These are phyloP conservation scores for Embidobia sp. DNA, from an alignment of 2,888 invertebrate species.

Conservation along the genomic window DNA sequence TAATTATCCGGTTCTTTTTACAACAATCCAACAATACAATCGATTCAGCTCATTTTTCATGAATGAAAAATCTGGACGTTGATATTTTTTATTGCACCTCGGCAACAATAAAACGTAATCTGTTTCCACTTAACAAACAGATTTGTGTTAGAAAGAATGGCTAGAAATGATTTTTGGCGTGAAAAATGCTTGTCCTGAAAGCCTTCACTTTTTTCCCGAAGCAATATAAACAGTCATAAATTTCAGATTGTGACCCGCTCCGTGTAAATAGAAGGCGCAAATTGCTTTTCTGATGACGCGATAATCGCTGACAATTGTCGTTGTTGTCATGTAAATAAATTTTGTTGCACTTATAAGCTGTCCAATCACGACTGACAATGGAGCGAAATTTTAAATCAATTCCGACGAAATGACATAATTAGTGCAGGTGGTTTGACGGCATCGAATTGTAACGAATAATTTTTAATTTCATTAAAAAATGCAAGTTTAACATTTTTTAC, in stretches of 20 bases:
- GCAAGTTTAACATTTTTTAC: too few species aligned
- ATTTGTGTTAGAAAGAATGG: slow-evolving; percentile 1
- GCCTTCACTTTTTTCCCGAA: too few species aligned
- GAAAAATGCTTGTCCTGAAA: slow-evolving; percentile 9
- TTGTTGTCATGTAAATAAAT: slow-evolving; percentile 1
- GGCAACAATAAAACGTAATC: background rate
- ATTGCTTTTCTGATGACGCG: slow-evolving; percentile 11
- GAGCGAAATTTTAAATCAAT: background rate
- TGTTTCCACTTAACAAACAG: slow-evolving; percentile 9
- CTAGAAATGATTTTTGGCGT: background rate
- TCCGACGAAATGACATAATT: background rate
- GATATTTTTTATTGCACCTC: too few species aligned
- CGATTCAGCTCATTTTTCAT: too few species aligned
- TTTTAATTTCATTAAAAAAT: too few species aligned
- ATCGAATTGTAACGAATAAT: too few species aligned
- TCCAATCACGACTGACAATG: too few species aligned
- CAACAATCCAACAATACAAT: too few species aligned
- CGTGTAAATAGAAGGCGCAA: slow-evolving; percentile 1
- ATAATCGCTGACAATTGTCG: background rate
- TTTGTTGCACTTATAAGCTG: too few species aligned
- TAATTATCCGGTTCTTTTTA: too few species aligned
- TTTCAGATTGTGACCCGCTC: background rate
- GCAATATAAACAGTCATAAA: slow-evolving; percentile 11
- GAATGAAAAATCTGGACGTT: too few species aligned
- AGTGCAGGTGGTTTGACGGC: too few species aligned